A percentile compares a stretch with the other conserved stretches of the same genome.
Evolutionary conservation across 2,113 vertebrate genomes (phyloP).

Genomic region (Rhinolophus sinicus): DNA sequence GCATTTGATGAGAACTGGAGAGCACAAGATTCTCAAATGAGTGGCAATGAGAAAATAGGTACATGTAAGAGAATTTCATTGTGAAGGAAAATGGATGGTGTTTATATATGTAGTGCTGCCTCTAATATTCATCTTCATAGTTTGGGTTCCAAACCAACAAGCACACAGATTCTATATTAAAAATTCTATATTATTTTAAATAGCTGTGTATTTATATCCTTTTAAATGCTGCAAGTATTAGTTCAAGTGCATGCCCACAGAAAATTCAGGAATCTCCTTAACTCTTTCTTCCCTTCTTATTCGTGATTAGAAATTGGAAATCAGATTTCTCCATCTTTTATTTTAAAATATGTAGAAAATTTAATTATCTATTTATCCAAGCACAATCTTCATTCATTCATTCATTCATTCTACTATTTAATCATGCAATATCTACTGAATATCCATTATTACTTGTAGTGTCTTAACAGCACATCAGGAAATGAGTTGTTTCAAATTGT

Average conservation of each 20-base stretch:
- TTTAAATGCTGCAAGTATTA: slow-evolving; percentile 57
- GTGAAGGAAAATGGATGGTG: not conserved
- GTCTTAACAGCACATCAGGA: not conserved
- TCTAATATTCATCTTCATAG: slow-evolving; percentile 1
- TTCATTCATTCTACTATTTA: not conserved
- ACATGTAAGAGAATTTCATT: not conserved
- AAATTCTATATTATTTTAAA: slow-evolving; percentile 51
- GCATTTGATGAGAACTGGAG: not conserved
- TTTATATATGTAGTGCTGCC: not conserved
- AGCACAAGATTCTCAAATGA: not conserved
- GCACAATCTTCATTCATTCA: slow-evolving; percentile 40
- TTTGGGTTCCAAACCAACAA: slow-evolving; percentile 32
- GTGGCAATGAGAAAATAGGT: not conserved
- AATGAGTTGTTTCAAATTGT: not conserved
- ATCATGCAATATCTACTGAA: not conserved
- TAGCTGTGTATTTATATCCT: slow-evolving; percentile 63
- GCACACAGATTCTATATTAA: slow-evolving; percentile 29
- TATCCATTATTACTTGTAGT: not conserved
- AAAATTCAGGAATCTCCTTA: slow-evolving; percentile 47
- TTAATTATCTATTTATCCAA: not conserved
- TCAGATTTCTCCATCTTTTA: slow-evolving; percentile 42
- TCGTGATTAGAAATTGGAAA: slow-evolving; percentile 1
- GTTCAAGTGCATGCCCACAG: not conserved
- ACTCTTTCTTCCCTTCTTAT: not conserved
- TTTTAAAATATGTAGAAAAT: slow-evolving; percentile 41